Evolutionary conservation across 1,140 invertebrate genomes (phyloP).

Genomic region (Drosophila guanche): DNA sequence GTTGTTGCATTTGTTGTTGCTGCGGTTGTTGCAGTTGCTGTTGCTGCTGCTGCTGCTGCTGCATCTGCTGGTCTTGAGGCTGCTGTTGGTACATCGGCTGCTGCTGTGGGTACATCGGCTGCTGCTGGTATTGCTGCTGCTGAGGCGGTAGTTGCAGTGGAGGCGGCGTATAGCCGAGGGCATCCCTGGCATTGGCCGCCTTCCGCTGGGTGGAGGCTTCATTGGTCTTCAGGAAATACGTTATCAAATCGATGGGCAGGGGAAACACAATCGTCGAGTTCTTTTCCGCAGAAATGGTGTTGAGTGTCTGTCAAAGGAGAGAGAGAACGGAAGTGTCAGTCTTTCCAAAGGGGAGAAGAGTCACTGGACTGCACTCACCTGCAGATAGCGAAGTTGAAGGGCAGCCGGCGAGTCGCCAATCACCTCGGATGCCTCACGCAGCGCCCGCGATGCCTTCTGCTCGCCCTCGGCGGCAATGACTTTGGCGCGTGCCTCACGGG

Average conservation of each 20-base stretch:
- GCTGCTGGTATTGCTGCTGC: constrained; percentile 33
- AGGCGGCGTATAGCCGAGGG: constrained; percentile 48
- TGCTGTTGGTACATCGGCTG: constrained; percentile 28
- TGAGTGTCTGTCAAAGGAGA: constrained; percentile 89
- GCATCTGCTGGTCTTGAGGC: constrained; percentile 15
- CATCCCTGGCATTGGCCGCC: constrained; percentile 55
- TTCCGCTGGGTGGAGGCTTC: constrained; percentile 67
- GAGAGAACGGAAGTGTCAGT: constrained; percentile 17
- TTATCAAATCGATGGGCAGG: constrained; percentile 95
- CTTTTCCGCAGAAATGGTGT: constrained; percentile 98
- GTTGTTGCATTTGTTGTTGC: constrained; percentile 24
- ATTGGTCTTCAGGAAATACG: constrained; percentile 87
- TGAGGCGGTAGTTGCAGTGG: constrained; percentile 50
- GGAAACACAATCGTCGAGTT: constrained; percentile 99
- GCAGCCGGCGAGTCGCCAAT: constrained; percentile 96
- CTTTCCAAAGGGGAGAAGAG: neutral
- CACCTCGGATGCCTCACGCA: constrained; percentile 96
- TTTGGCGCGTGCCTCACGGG: constrained; percentile 91
- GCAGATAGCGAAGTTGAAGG: constrained; percentile 87
- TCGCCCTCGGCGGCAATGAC: constrained; percentile 93
- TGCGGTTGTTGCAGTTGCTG: constrained; percentile 6
- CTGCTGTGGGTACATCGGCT: neutral
- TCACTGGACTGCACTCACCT: constrained; percentile 59
- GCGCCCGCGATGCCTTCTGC: constrained; percentile 93
- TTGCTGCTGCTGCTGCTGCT: constrained; percentile 30